Conservation (phyloP, 2,113 vertebrate species). For the Vulpes vulpes region DNA sequence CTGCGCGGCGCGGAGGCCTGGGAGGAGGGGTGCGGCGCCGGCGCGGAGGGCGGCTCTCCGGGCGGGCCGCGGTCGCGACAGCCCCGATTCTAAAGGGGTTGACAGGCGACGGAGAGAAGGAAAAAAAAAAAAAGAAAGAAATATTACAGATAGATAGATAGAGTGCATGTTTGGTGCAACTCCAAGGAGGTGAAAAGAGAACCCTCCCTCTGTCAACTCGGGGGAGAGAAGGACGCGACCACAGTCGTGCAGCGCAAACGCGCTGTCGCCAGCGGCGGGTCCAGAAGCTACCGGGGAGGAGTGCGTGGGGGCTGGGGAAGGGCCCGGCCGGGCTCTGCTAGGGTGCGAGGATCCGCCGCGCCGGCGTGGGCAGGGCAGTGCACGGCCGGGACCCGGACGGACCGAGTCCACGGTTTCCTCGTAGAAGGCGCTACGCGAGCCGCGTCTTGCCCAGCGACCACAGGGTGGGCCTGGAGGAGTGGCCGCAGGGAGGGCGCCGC, state of each 20-base stretch:
- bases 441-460: not conserved
- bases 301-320: not conserved
- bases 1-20: fast-evolving
- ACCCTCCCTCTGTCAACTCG: not conserved
- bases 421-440: not conserved
- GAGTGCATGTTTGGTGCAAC: not conserved
- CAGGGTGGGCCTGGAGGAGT: not conserved
- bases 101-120: not conserved
- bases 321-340: not conserved
- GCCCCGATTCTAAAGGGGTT: not conserved
- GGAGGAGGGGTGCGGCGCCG: fast-evolving
- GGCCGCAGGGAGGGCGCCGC: not conserved
- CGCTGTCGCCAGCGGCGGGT: not conserved
- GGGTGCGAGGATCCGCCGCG: not conserved
- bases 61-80: too few species aligned
- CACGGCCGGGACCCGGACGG: not conserved
- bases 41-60: fast-evolving
- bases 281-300: not conserved
- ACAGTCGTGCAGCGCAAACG: not conserved
- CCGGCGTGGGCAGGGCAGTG: not conserved
- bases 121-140: not conserved
- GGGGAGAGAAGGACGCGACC: not conserved
- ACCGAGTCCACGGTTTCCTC: not conserved
- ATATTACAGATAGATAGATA: not conserved
- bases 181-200: not conserved